Evolutionary conservation across 2,888 invertebrate species (phyloP).

Genomic region (Ecliptopera silaceata): DNA sequence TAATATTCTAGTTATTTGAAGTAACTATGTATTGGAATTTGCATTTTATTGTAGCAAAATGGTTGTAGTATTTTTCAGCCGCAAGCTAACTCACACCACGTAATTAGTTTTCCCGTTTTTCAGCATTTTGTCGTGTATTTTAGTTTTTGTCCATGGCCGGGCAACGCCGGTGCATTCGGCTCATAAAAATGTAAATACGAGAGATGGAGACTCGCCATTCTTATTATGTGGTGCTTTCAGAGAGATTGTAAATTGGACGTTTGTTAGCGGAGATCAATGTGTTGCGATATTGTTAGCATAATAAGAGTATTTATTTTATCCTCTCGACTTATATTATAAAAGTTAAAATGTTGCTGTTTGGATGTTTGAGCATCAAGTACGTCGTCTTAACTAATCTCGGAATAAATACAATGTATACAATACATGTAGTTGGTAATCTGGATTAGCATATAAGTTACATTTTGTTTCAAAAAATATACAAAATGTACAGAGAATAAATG

Average conservation of each 20-base stretch:
- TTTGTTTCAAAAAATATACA: too few relatives aligned
- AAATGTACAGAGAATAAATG: too few relatives aligned
- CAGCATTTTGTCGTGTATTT: slow-evolving; percentile 19
- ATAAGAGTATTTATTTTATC: too few relatives aligned
- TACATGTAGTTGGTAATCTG: too few relatives aligned
- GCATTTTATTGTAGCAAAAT: not conserved
- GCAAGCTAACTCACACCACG: slow-evolving; percentile 11
- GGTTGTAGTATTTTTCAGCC: slow-evolving; percentile 2
- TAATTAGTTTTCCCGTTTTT: slow-evolving; percentile 32
- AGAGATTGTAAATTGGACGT: slow-evolving; percentile 11
- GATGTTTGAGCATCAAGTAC: too few relatives aligned
- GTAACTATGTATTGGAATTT: too few relatives aligned
- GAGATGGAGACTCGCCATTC: slow-evolving; percentile 20
- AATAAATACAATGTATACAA: too few relatives aligned
- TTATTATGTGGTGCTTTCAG: slow-evolving; percentile 30
- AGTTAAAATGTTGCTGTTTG: too few relatives aligned
- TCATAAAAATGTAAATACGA: slow-evolving; percentile 39
- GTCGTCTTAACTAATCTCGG: too few relatives aligned
- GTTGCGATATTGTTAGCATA: not conserved
- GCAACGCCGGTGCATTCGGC: slow-evolving; percentile 18
- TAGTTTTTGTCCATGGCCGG: slow-evolving; percentile 29
- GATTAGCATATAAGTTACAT: too few relatives aligned
- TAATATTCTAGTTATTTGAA: too few relatives aligned
- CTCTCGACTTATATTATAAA: too few relatives aligned
- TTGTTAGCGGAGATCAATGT: not conserved